Base-by-base conservation (phyloP, 2,888 invertebrate species). In the Pristionchus entomophagus region DNA sequence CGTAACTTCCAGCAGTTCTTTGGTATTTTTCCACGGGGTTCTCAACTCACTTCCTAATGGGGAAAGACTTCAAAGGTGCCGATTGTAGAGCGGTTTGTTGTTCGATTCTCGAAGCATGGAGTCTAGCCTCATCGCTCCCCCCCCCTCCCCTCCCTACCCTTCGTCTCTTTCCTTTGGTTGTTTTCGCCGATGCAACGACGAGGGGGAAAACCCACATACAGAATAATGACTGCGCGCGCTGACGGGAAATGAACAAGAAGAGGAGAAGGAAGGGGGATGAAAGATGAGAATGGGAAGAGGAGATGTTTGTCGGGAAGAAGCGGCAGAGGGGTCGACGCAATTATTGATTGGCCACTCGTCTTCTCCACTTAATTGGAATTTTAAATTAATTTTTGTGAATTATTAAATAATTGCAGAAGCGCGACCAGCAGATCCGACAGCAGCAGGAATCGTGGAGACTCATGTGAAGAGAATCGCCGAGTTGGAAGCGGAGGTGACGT, bases 401-500 rank as follows among this genome's bases (percentile, higher is more conserved):
- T n/a, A n/a, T n/a, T n/a, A n/a, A n/a, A n/a, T n/a, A n/a, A n/a
- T 85, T 85, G 38, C 77, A 85, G 85, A 85, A 85, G 77, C 35
- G 91, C 84, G 93, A 93, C 87, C 89, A 88, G 19, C 90, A 90
- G 69, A 83, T 93, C 35, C 89, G 90, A 45, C 93, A 93, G 84
- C 90, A 92, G 80, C 91, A 92, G 85, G 69, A 89, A 93, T 93
- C 69, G 89, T 94, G 41, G 93, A 92, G 77, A 93, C 93, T 41
- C 93, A 94, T 85, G 91, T 91, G 51, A 92, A 93, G 86, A 88
- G 92, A 41, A 93, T 94, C 49, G 88, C 91, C n/a, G 92, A 93
- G 84, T 91, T 95, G 51, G 94, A 94, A 87, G 92, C 91, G 32
- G 94, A 94, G 89, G 94, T 94, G 86, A 91, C 90, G 41, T 86